Percentiles rank a stretch among this genome's conserved stretches.
Conservation (phyloP, 2,113 vertebrate genomes). For the Varanus salvator region DNA sequence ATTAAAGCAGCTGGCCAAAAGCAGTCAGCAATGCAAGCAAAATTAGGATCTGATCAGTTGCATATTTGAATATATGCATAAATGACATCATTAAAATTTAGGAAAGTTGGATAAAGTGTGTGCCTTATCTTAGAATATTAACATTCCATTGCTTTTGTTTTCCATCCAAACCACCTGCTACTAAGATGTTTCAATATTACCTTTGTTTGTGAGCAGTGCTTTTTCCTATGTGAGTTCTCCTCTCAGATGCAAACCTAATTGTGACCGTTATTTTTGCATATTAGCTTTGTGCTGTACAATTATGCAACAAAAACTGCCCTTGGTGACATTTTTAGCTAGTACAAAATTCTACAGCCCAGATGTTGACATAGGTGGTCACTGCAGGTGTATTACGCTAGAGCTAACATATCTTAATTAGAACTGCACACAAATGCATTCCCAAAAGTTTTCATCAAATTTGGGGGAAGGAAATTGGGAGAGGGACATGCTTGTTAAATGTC, state of each 20-base stretch:
- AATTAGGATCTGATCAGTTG: neutral
- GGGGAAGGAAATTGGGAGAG: too few relatives aligned
- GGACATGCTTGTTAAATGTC: too few relatives aligned
- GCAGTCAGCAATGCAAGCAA: neutral
- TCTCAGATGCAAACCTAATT: neutral
- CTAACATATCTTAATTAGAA: neutral
- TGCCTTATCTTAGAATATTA: conserved; percentile 5
- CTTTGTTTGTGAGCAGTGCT: neutral
- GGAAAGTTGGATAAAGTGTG: neutral
- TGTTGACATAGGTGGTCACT: neutral
- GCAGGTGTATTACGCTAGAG: neutral
- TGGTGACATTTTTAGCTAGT: neutral
- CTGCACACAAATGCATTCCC: too few relatives aligned
- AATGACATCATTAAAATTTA: neutral
- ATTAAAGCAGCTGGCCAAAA: conserved; percentile 36
- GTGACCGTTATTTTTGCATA: neutral
- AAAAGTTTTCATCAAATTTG: too few relatives aligned
- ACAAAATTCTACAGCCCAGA: neutral
- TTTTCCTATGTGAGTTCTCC: neutral
- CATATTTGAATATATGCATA: neutral
- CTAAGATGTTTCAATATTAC: neutral
- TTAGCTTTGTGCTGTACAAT: neutral
- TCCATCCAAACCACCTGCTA: neutral
- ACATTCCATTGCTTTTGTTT: neutral
- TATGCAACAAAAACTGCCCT: neutral